phyloP scores from a whole-genome alignment of 2,888 invertebrate species.

The Xylophagus ater region DNA sequence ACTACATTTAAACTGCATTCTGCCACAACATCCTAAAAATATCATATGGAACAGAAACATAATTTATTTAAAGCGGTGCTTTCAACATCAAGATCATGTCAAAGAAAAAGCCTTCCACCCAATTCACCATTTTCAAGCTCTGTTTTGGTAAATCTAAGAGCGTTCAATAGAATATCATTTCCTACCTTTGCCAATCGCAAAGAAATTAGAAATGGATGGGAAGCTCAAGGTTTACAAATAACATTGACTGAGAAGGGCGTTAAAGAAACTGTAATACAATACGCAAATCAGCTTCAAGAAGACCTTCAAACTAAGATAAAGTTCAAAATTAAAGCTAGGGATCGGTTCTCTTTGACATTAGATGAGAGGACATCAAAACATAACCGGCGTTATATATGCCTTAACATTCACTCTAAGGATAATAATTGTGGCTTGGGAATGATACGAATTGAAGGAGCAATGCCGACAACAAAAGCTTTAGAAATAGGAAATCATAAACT shows the following conservation, averaged over 20 bases:
- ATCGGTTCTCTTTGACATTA: no score
- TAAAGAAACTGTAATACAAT: not conserved
- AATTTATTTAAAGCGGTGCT: not conserved
- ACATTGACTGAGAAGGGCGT: constrained; percentile 1
- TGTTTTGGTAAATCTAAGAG: constrained; percentile 1
- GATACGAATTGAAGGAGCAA: no score
- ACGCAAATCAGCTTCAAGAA: not conserved
- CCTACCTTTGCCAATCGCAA: not conserved
- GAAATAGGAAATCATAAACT: no score
- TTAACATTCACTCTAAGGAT: no score
- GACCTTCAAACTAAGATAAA: not conserved
- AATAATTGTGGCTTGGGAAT: not conserved
- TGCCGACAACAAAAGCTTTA: no score
- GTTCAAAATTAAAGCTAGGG: no score
- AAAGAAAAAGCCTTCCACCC: constrained; percentile 1
- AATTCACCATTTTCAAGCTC: not conserved
- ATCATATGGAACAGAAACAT: constrained; percentile 5
- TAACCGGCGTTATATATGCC: no score
- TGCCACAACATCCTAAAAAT: constrained; percentile 1
- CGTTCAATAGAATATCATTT: constrained; percentile 1
- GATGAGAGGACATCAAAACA: no score
- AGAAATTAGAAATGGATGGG: not conserved
- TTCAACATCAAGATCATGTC: constrained; percentile 1
- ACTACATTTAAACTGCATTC: not conserved
- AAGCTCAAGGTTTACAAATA: not conserved